Evolutionary conservation across 2,888 invertebrate genomes (phyloP), one percentile per base, ranked within the genome.

Genomic region (Lithophane semibrunnea): DNA sequence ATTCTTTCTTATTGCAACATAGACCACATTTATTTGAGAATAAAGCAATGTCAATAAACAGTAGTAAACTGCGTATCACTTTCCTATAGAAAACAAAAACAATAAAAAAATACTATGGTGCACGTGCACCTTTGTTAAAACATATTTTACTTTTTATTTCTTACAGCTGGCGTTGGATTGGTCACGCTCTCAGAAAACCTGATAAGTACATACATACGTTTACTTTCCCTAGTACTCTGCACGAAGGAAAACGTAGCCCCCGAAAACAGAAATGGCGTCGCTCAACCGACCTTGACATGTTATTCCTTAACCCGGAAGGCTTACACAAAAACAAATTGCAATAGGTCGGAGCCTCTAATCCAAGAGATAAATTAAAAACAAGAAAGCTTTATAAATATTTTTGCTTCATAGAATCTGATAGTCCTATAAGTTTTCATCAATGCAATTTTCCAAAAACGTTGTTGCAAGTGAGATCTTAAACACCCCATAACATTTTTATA

Each of bases 201-300:
- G 29, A 47, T 42, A 68, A 65, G 21, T 82, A 52, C 37, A 37
- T 37, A 37, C 18, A 37, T 37, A 37, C 18, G 7, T 16, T 21
- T 21, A 58, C 13, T 42, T 61, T 16, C 42, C 37, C 47, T 61
- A 44, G 29, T 58, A 68, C 70, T 75, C 24, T 37, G 13, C 47
- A 58, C 52, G 47, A 68, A 60, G 54, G 49, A 71, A 61, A 75
- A 71, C 18, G 58, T 18, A 69, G 37, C 56, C 47, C 21, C 58
- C 63, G 49, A 61, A 85, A 71, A 81, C 84, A 84, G 85, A 84
- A 64, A 82, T 56, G 70, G 71, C 77, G 82, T 67, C 85, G 76
- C 67, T 52, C 37, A 7, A n/a, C 12, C 77, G 71, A 76, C 82
- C 82, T 85, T 82, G 82, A 85, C 76, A 71, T 68, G 60, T 60